phyloP scores from a whole-genome alignment of 1,140 invertebrate genomes.

The Psilanteris sp. region DNA sequence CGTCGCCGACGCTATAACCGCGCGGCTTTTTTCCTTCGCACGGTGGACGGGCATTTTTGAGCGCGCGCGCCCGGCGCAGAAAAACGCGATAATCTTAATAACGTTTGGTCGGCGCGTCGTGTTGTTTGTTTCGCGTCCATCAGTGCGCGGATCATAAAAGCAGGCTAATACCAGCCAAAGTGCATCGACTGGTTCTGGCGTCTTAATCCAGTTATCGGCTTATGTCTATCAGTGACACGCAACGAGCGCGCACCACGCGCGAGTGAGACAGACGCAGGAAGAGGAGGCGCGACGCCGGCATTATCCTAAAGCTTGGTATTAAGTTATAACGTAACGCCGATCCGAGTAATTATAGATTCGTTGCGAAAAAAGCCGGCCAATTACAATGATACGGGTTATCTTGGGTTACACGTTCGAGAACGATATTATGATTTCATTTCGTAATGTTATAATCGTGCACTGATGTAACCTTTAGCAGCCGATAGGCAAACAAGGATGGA shows the following conservation, averaged over 20 bases:
- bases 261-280: not conserved
- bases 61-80: no score
- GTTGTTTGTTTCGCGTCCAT: not conserved
- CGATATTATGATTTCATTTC: slow-evolving; percentile 27
- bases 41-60: no score
- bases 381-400: slow-evolving; percentile 27
- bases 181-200: slow-evolving; percentile 12
- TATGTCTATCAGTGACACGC: slow-evolving; percentile 15
- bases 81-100: slow-evolving; percentile 3
- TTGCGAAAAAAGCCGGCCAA: slow-evolving; percentile 8
- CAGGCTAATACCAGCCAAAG: not conserved
- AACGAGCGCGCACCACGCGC: not conserved
- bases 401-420: slow-evolving; percentile 12
- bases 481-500: slow-evolving; percentile 13
- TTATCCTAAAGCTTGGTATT: slow-evolving; percentile 25
- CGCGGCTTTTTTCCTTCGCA: no score
- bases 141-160: not conserved
- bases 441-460: slow-evolving; percentile 24
- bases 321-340: slow-evolving; percentile 24
- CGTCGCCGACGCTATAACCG: not conserved
- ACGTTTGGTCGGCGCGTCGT: not conserved
- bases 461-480: slow-evolving; percentile 23
- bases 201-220: slow-evolving; percentile 30
- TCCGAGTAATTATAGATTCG: slow-evolving; percentile 31
- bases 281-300: slow-evolving; percentile 2